Base-by-base conservation (phyloP, 2,888 invertebrate genomes). In the Zygogramma bicolorata region DNA sequence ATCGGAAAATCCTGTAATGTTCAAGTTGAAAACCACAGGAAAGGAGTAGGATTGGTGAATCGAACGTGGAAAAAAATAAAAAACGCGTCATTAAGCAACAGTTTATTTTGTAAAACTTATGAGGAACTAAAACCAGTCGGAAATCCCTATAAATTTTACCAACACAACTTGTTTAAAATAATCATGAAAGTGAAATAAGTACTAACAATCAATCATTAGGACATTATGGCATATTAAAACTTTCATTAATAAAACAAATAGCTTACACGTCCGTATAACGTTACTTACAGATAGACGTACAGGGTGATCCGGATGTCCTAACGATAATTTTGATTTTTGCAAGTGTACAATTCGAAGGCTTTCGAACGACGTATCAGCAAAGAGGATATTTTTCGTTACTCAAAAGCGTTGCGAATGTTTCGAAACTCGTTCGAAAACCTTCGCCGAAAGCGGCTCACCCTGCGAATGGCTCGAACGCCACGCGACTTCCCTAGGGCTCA, bases 121-220 rank as follows among this genome's bases (percentile, higher is more conserved):
- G 76, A 84, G 84, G 85, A 85, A 85, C 85, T 84, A 83, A 83
- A 84, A 84, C 84, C 84, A 83, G 80, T 75, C 73, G 73, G 71
- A 73, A 71, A 74, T 71, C 73, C 75, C 68, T 69, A 77, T 68
- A 73, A 77, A 75, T 75, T 78, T 77, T 75, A 78, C 75, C 63
- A 77, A 74, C 63, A 68, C 49, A 75, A 77, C 69, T 72, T 61
- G 77, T 76, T 78, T 72, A 77, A 71, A 75, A 75, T 46, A 63
- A 59, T 61, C 63, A 61, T 71, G 60, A 49, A 71, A 66, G 62
- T 69, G 62, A 79, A 80, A 82, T 83, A 84, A 84, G 83, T 84
- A 84, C 83, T 83, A 84, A 81, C 80, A 82, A 83, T 81, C 79
- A 79, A 81, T 69, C 40, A 61, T 73, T 70, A 70, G 68, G 70